Evolutionary conservation across 1,140 invertebrate species (phyloP).

Genomic region (Bombus affinis): DNA sequence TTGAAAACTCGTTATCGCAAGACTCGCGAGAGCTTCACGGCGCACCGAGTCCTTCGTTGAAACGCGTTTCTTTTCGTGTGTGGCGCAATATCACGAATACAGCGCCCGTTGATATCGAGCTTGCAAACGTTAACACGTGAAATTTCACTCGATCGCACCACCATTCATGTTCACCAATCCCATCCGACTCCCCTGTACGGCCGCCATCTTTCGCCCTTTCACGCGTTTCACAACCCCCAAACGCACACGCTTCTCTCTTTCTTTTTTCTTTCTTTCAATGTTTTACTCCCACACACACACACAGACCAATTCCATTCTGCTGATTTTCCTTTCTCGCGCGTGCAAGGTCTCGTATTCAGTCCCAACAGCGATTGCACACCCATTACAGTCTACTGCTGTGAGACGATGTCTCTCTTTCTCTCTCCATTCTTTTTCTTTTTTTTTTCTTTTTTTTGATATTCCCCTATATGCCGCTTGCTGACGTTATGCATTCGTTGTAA

Average conservation of each 20-base stretch:
- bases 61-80: neutral
- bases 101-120: neutral
- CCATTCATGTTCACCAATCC: slow-evolving; percentile 17
- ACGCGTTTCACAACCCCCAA: neutral
- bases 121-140: slow-evolving; percentile 39
- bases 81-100: neutral
- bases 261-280: neutral
- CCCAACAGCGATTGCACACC: slow-evolving; percentile 31
- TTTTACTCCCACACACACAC: neutral
- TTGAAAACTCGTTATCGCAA: slow-evolving; percentile 35
- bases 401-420: slow-evolving; percentile 3
- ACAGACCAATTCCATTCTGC: slow-evolving; percentile 48
- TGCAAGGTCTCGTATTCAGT: slow-evolving; percentile 42
- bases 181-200: neutral
- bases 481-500: slow-evolving; percentile 57
- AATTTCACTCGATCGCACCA: slow-evolving; percentile 27
- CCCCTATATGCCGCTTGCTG: slow-evolving; percentile 42
- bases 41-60: neutral
- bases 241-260: neutral
- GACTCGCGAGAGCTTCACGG: neutral
- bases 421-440: neutral
- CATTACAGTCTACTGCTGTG: slow-evolving; percentile 23
- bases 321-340: slow-evolving; percentile 62
- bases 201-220: slow-evolving; percentile 21
- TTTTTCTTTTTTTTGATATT: neutral